Base-by-base conservation (phyloP, 2,888 invertebrate genomes). In the Oxytorus armatus region DNA sequence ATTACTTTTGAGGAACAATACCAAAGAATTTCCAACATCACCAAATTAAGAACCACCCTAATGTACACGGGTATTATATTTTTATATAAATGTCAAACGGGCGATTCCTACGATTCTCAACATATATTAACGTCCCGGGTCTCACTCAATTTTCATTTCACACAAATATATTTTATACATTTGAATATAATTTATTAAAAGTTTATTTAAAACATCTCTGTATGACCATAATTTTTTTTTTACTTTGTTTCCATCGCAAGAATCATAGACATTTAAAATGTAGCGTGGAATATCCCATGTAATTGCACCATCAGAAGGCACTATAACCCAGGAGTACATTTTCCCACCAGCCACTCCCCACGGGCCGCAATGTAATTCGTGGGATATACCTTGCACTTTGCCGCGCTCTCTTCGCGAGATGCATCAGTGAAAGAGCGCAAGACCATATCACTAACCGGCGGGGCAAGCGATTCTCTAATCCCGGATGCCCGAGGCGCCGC, bases 281-380 rank as follows among this genome's bases (percentile, higher is more conserved):
- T 18, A 18, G 4, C 23, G 25, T 14, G 0, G 21, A 65, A 3
- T 3, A 3, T 0, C 36, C 23, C 39, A 51, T 36, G 16, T 25
- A 29, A 18, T 14, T 49, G 63, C 57, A 66, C 65, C 70, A 63
- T 51, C 18, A n/a, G 18, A 49, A 47, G 55, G 18, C 61, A 8
- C 61, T 74, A 61, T 80, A 83, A 78, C 79, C 79, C 74, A 77
- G 72, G 77, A 65, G 80, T 81, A 81, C 77, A 76, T 80, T 82
- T 84, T 83, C 83, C 80, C 82, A 83, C 80, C 82, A 83, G 83
- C 83, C 84, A 82, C 84, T 82, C 84, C 84, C 76, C 33, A 66
- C 61, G 14, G 55, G 44, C 36, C 25, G 80, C 77, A 81, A 78
- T 80, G 81, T 63, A 69, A 80, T 68, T 68, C 74, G 72, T 82